Evolutionary conservation across 2,888 invertebrate species (phyloP), one percentile per base, ranked within the genome.

Genomic region (Pyrocoelia pectoralis): DNA sequence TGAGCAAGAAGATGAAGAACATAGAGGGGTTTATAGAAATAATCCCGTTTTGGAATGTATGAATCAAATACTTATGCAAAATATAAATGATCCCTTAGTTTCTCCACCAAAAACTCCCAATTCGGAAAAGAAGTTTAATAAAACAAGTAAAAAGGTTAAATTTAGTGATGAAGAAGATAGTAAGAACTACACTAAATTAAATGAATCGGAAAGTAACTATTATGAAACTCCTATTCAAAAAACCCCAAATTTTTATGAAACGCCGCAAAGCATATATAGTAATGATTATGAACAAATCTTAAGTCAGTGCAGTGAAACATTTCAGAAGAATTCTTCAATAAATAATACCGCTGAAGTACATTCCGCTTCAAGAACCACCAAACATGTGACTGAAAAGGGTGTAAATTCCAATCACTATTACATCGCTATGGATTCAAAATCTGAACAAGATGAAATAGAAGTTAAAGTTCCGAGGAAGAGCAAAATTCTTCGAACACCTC

Each of bases 31-130:
- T 70, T 89, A 90, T 70, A 87, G 89, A 77, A 92, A 93, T 70
- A 94, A 93, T 81, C 93, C 93, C 1, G 93, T 94, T 5, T 80
- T 94, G 52, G 93, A 94, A 79, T 93, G 93, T 76, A 93, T 94
- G 68, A 93, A 93, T 82, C 93, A 91, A 81, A 94, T 94, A 72
- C 81, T 94, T 38, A 80, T 94, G 24, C 90, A 92, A 72, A 93
- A 93, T 77, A 85, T 85, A 73, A 85, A 85, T 63, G 86, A 86
- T 62, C 59, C 74, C 0, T 70, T 78, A 40, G 77, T 74, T 67
- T 81, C 81, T 0, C 81, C 82, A 8, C 81, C 81, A 1, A 81
- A 82, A 75, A 80, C 80, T 4, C 81, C 82, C 4, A 78, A 75
- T 15, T 68, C 77, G 13, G 81, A 81, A 59, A 68, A 80, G 19